phyloP scores from a whole-genome alignment of 2,888 invertebrate genomes.

The Lagria hirta region DNA sequence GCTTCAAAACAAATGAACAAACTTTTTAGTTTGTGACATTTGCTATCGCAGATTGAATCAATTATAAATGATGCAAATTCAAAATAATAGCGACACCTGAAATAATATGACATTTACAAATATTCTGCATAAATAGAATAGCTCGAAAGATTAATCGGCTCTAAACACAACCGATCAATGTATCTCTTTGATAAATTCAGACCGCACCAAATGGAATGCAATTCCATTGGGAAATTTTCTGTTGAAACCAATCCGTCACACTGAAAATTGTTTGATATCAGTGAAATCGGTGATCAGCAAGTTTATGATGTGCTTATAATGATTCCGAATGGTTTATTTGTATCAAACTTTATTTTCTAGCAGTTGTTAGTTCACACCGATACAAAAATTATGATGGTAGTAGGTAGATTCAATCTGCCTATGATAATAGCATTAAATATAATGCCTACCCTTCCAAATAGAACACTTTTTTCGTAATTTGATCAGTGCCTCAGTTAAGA shows the following conservation, averaged over 20 bases:
- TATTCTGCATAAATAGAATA: slow-evolving; percentile 36
- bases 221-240: slow-evolving; percentile 49
- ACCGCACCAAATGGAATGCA: slow-evolving; percentile 46
- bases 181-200: slow-evolving; percentile 43
- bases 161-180: slow-evolving; percentile 42
- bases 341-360: slow-evolving; percentile 28
- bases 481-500: slow-evolving; percentile 32
- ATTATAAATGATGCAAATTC: too few relatives aligned
- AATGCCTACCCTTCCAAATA: slow-evolving; percentile 31
- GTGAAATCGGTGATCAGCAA: slow-evolving; percentile 45
- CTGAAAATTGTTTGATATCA: slow-evolving; percentile 46
- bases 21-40: too few relatives aligned
- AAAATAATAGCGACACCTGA: too few relatives aligned
- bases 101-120: slow-evolving; percentile 41
- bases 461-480: slow-evolving; percentile 33
- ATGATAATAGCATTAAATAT: slow-evolving; percentile 31
- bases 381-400: slow-evolving; percentile 26
- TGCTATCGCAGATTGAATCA: too few relatives aligned
- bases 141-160: slow-evolving; percentile 48
- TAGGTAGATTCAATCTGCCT: slow-evolving; percentile 26
- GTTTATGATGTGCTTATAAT: slow-evolving; percentile 47
- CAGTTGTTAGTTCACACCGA: slow-evolving; percentile 41
- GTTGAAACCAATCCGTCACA: slow-evolving; percentile 48
- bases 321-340: slow-evolving; percentile 35
- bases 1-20: too few relatives aligned